phyloP scores from a whole-genome alignment of 2,113 vertebrate species.

The Epinephelus fuscoguttatus region DNA sequence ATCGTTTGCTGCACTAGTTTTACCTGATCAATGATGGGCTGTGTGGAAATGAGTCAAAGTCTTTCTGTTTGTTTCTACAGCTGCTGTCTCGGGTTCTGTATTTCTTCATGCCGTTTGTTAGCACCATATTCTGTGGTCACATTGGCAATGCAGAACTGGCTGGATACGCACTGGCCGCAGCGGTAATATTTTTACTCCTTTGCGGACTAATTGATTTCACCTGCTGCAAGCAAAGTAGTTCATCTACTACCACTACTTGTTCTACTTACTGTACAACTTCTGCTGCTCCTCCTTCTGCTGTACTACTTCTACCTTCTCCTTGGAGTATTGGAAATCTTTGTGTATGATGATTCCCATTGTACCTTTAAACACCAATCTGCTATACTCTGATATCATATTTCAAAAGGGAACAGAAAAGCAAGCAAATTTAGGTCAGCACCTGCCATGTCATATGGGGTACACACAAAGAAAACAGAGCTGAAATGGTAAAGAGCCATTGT shows the following conservation, averaged over 20 bases:
- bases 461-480: not conserved
- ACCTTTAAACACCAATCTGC: not conserved
- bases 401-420: not conserved
- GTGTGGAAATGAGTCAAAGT: not conserved
- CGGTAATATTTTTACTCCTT: constrained; percentile 81
- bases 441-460: not conserved
- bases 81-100: constrained; percentile 89
- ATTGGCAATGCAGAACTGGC: constrained; percentile 93
- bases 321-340: not conserved
- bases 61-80: constrained; percentile 74
- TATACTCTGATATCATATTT: not conserved
- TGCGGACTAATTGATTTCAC: not conserved
- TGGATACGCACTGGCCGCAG: constrained; percentile 91
- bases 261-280: not conserved
- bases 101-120: constrained; percentile 90
- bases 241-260: not conserved
- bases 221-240: not conserved
- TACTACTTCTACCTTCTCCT: too few relatives aligned
- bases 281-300: not conserved
- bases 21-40: not conserved
- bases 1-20: not conserved
- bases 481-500: not conserved
- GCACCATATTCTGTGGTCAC: constrained; percentile 94
- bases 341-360: not conserved
- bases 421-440: not conserved